Percentiles rank a stretch among this genome's conserved stretches.
These are phyloP conservation scores for Xenops minutus DNA, from an alignment of 2,797 vertebrate species.

Conservation along the genomic window DNA sequence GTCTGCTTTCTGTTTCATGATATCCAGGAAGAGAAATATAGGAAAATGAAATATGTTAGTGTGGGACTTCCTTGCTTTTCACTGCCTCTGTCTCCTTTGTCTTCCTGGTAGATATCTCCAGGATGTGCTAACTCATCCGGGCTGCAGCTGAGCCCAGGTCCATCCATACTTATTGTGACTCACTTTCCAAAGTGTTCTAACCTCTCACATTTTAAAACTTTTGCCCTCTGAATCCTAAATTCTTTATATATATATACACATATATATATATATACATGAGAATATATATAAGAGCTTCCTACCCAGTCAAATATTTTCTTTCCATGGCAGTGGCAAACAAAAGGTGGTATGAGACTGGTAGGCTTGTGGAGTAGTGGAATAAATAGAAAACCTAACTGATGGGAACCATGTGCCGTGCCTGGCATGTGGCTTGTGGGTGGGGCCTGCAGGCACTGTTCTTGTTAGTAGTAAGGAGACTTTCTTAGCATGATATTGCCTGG, in stretches of 20 bases:
- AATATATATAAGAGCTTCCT: not conserved
- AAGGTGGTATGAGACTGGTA: not conserved
- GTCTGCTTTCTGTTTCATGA: conserved; percentile 28
- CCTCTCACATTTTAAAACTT: not conserved
- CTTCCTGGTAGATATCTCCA: not conserved
- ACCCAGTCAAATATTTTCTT: not conserved
- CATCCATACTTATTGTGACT: not conserved
- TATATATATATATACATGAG: not conserved
- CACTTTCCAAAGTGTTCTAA: not conserved
- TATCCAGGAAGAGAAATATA: conserved; percentile 18
- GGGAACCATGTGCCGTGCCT: not conserved
- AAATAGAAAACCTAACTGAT: not conserved
- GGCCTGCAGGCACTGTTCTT: not conserved
- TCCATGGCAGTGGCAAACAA: not conserved
- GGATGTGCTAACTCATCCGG: not conserved
- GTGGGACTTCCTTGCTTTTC: conserved; percentile 33
- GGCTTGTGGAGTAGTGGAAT: not conserved
- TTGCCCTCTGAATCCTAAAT: not conserved
- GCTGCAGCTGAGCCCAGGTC: not conserved
- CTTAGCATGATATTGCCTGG: not conserved
- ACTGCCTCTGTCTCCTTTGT: not conserved
- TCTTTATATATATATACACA: not conserved
- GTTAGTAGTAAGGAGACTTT: not conserved
- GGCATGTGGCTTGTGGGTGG: not conserved
- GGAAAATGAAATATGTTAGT: not conserved